Base-by-base conservation (phyloP, 2,888 invertebrate species). In the Cremastinae sp. region DNA sequence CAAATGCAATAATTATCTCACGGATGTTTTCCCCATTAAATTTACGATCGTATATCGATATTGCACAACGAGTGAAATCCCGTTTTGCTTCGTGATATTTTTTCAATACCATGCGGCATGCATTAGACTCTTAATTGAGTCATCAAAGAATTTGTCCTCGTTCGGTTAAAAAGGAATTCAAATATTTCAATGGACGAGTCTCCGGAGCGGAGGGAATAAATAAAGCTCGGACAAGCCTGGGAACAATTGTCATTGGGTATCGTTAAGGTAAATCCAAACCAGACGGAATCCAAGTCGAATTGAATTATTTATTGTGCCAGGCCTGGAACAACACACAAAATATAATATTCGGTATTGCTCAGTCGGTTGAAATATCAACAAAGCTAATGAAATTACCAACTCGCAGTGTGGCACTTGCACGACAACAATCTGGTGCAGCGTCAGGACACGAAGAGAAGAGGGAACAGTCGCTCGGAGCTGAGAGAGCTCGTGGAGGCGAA, bases 311-410 rank as follows among this genome's bases (percentile, higher is more conserved):
- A 49, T 49, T 12, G 20, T 28, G n/a, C n/a, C 37, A 49, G 28
- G 28, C 59, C 49, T 9, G 14, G 8, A 8, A 28, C 7, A 8
- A 35, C 8, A 47, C 62, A 37, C 39, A 39, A 28, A 49, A 62
- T 35, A 37, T 20, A 35, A 37, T 64, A 49, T 41, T 69, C n/a
- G 10, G 2, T 39, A 53, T 65, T 39, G 53, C 53, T 53, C 64
- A 22, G 45, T 61, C 22, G 16, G 53, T 55, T 5, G 55, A 43
- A 69, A 69, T 74, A 79, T 58, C 70, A 77, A 75, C 74, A 78
- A 74, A 72, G 75, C 77, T 79, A 79, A 80, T 78, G 77, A 75
- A 75, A 79, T 79, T 79, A 79, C 72, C 59, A 65, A 59, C 68
- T 69, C 72, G 59, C 45, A 18, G 49, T 51, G 45, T 49, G 47